phyloP scores from a whole-genome alignment of 2,797 vertebrate genomes.

The Phalloptychus januarius region DNA sequence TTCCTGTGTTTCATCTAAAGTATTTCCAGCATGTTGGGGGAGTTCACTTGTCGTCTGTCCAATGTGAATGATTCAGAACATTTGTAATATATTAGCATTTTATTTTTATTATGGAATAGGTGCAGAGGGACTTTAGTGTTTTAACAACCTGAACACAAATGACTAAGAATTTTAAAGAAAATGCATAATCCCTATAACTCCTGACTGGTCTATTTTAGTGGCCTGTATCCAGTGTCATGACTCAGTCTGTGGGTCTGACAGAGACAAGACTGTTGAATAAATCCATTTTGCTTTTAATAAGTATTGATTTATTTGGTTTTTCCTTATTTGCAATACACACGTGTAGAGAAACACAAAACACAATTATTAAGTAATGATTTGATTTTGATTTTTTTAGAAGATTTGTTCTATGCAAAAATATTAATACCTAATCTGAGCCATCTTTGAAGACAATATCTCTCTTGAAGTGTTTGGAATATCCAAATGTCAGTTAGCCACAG shows the following conservation, averaged over 20 bases:
- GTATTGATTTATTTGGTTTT: background rate
- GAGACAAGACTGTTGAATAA: background rate
- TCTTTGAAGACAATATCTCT: background rate
- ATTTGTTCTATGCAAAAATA: background rate
- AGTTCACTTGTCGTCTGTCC: constrained; percentile 39
- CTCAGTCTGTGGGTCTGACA: constrained; percentile 23
- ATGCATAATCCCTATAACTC: constrained; percentile 17
- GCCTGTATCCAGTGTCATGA: constrained; percentile 50
- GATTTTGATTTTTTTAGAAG: background rate
- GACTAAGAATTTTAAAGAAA: constrained; percentile 12
- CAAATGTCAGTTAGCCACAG: background rate
- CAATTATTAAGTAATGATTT: background rate
- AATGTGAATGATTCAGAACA: constrained; percentile 22
- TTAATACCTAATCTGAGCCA: background rate
- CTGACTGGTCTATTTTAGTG: constrained; percentile 46
- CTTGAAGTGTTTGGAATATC: background rate
- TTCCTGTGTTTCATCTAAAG: constrained; percentile 71
- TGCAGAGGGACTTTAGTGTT: background rate
- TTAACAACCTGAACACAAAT: constrained; percentile 6
- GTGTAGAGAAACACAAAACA: background rate
- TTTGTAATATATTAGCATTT: constrained; percentile 7
- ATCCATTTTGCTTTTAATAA: constrained; percentile 14
- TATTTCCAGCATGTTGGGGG: constrained; percentile 54
- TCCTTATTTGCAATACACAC: background rate
- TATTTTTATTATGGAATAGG: background rate